Conservation (phyloP, 2,113 vertebrate genomes). For the Melierax canorus region DNA sequence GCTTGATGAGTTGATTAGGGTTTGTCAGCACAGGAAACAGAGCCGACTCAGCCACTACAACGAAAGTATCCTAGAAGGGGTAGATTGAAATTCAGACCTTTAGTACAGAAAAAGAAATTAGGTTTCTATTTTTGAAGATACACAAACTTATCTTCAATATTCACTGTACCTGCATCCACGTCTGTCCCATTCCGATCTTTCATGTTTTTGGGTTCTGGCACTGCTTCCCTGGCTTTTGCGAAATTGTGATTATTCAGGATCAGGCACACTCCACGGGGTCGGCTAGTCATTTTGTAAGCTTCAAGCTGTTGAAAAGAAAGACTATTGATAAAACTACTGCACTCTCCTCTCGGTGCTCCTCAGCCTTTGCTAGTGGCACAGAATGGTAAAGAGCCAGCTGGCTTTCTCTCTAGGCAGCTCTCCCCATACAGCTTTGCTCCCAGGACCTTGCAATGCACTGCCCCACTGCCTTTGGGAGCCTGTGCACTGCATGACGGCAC, state of each 20-base stretch:
- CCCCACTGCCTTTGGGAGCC: not conserved
- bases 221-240: not conserved
- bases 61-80: not conserved
- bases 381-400: not conserved
- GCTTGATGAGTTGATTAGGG: not conserved
- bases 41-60: not conserved
- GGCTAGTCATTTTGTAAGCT: slow-evolving; percentile 76
- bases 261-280: slow-evolving; percentile 80
- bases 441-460: not conserved
- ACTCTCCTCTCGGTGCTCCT: not conserved
- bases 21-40: not conserved
- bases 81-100: not conserved
- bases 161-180: slow-evolving; percentile 74
- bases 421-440: not conserved
- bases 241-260: slow-evolving; percentile 86
- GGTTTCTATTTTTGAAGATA: not conserved
- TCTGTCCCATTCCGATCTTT: slow-evolving; percentile 72
- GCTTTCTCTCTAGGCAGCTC: not conserved
- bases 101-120: not conserved
- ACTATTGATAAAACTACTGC: not conserved
- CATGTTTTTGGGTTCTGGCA: not conserved
- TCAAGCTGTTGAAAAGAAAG: not conserved
- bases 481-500: not conserved
- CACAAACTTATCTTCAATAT: accelerated
- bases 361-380: not conserved